phyloP scores from a whole-genome alignment of 2,113 vertebrate genomes.

The Donacobius atricapilla region DNA sequence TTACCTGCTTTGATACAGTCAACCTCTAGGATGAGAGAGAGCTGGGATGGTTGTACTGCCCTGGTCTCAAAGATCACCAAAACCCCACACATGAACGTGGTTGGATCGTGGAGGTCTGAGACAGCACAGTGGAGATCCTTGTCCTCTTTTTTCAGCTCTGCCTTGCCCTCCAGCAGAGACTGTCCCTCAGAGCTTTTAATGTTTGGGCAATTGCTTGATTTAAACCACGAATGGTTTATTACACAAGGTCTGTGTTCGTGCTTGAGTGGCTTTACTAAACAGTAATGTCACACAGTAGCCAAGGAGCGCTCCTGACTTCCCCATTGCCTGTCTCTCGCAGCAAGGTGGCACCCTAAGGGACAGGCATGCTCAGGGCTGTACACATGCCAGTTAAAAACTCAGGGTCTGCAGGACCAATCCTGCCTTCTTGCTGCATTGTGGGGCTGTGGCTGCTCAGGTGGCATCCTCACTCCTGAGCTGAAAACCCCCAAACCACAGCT shows the following conservation, averaged over 20 bases:
- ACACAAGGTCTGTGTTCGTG: neutral
- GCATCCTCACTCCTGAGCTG: neutral
- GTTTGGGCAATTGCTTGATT: neutral
- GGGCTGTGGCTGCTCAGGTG: neutral
- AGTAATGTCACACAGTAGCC: neutral
- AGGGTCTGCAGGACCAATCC: neutral
- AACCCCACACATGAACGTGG: accelerated
- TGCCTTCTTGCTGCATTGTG: neutral
- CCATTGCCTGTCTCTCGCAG: neutral
- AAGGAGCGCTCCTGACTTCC: neutral
- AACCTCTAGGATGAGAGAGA: neutral
- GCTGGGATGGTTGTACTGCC: neutral
- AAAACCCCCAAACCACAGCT: neutral
- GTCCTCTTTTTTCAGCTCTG: neutral
- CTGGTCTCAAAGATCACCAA: neutral
- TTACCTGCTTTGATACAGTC: neutral
- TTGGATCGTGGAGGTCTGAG: neutral
- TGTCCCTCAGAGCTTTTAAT: neutral
- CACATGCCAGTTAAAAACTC: neutral
- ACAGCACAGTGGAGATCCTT: neutral
- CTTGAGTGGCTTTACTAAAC: neutral
- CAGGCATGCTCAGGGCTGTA: neutral
- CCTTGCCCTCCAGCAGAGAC: neutral
- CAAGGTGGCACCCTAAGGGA: neutral
- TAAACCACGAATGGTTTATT: neutral